Percentiles rank a stretch among this genome's conserved stretches.
Evolutionary conservation across 2,797 vertebrate species (phyloP).

Genomic region (Eremophila alpestris): DNA sequence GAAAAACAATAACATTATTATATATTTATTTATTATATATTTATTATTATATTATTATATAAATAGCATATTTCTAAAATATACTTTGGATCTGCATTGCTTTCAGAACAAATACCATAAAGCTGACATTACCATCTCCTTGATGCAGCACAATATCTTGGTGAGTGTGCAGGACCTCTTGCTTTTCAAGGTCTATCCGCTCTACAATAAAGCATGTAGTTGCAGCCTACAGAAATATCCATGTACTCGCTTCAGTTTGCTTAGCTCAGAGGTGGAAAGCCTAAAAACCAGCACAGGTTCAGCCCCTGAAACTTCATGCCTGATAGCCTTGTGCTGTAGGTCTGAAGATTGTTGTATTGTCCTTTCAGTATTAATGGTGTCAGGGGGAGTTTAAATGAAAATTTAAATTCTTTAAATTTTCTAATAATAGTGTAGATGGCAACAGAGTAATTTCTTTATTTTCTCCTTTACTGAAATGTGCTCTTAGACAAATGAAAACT

Average conservation of each 20-base stretch:
- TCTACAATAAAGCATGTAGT: neutral
- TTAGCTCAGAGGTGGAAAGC: neutral
- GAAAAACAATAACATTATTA: neutral
- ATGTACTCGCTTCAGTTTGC: neutral
- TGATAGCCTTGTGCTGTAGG: neutral
- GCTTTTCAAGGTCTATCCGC: neutral
- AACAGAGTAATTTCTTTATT: neutral
- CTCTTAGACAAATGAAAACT: neutral
- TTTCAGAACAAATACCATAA: neutral
- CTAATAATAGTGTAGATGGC: neutral
- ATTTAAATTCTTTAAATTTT: neutral
- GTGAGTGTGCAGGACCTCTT: neutral
- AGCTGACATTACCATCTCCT: neutral
- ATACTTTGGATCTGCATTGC: neutral
- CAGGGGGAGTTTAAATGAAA: neutral
- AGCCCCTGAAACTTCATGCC: neutral
- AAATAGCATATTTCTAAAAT: neutral
- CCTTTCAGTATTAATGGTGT: neutral
- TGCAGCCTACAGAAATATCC: neutral
- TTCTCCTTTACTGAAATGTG: neutral
- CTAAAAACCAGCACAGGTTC: neutral
- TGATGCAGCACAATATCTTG: neutral
- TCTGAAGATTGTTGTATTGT: fast-evolving
- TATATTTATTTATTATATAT: too few species aligned
- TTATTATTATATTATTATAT: too few species aligned